Evolutionary conservation across 2,888 invertebrate genomes (phyloP).

Genomic region (Dasysyrphus tricinctus): DNA sequence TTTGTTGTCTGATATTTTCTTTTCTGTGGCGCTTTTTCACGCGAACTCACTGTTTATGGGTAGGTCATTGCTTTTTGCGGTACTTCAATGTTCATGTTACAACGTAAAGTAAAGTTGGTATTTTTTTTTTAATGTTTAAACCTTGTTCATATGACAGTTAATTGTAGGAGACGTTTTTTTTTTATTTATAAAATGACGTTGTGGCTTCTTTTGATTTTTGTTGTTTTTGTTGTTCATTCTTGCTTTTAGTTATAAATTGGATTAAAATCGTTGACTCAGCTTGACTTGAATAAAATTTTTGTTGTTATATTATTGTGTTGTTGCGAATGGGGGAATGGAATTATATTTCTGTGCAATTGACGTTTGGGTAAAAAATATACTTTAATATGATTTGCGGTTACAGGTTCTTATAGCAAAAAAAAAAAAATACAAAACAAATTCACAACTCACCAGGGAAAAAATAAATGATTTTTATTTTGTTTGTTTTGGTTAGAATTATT

Average conservation of each 20-base stretch:
- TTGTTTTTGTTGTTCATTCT: neutral
- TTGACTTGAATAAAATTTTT: constrained; percentile 55
- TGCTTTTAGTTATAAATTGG: constrained; percentile 50
- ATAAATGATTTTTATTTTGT: neutral
- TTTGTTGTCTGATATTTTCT: constrained; percentile 12
- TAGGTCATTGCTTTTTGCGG: constrained; percentile 71
- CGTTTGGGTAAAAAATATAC: constrained; percentile 38
- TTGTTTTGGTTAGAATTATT: too few species aligned
- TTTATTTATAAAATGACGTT: constrained; percentile 2
- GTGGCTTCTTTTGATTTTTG: constrained; percentile 26
- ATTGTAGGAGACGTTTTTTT: constrained; percentile 47
- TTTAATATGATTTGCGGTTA: constrained; percentile 29
- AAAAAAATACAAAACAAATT: neutral
- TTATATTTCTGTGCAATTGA: constrained; percentile 72
- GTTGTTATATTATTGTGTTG: neutral
- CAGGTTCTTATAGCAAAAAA: neutral
- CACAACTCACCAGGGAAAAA: neutral
- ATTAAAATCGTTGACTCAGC: constrained; percentile 71
- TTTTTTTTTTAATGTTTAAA: neutral
- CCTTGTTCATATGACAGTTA: constrained; percentile 51
- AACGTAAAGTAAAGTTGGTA: constrained; percentile 16
- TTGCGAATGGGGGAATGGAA: constrained; percentile 9
- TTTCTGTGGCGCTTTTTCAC: constrained; percentile 38
- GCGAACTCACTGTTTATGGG: constrained; percentile 51
- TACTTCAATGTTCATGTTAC: constrained; percentile 43